Evolutionary conservation across 2,113 vertebrate genomes (phyloP).

Genomic region (Tympanuchus pallidicinctus): DNA sequence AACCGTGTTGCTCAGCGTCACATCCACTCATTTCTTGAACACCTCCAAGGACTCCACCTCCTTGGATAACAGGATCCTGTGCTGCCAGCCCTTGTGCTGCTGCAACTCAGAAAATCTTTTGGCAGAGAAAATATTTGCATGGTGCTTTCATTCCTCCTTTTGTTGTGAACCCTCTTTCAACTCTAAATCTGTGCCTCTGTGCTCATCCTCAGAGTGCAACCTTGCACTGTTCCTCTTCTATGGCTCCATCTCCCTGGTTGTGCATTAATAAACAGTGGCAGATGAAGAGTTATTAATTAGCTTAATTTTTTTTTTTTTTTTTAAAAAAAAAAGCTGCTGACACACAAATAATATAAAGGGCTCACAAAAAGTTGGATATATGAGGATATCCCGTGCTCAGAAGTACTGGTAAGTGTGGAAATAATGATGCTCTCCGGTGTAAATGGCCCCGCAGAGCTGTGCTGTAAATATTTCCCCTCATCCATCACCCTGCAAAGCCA

Average conservation of each 20-base stretch:
- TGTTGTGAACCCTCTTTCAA: not conserved
- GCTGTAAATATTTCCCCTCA: slow-evolving; percentile 16
- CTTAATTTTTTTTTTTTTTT: not conserved
- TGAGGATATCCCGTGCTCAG: not conserved
- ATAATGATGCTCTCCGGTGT: slow-evolving; percentile 7
- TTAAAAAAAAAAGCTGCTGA: not conserved
- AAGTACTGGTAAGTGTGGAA: not conserved
- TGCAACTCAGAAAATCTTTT: not conserved
- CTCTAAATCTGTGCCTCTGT: not conserved
- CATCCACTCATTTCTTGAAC: too few relatives aligned
- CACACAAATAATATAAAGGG: not conserved
- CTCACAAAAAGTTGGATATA: not conserved
- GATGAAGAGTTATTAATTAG: slow-evolving; percentile 17
- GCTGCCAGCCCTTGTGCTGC: not conserved
- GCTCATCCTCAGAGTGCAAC: not conserved
- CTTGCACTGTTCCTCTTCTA: not conserved
- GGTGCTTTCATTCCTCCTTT: not conserved
- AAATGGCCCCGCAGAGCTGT: not conserved
- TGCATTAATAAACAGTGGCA: not conserved
- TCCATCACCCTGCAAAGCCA: not conserved
- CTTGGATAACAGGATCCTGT: not conserved
- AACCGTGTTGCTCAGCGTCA: too few relatives aligned
- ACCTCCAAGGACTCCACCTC: too few relatives aligned
- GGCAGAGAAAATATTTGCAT: not conserved
- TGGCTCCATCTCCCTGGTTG: not conserved